Percentiles rank a stretch among this genome's conserved stretches.
Conservation (phyloP, 2,797 vertebrate genomes). For the Gadopsis bispinosus region DNA sequence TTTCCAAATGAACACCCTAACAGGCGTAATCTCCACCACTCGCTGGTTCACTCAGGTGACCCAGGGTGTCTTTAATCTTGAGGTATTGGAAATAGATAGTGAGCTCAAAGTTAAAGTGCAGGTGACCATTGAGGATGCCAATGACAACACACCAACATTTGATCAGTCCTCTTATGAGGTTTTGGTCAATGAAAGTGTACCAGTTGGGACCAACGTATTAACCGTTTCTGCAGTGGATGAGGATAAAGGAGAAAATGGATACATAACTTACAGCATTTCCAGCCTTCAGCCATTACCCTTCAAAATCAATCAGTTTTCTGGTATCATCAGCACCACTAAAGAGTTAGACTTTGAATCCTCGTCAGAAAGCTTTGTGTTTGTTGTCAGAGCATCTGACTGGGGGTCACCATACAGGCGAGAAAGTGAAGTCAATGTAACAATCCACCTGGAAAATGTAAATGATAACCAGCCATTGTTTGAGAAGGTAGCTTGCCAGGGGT, state of each 20-base stretch:
- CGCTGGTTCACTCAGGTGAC: constrained; percentile 87
- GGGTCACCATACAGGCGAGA: constrained; percentile 96
- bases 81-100: constrained; percentile 86
- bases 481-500: constrained; percentile 93
- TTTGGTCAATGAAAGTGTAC: constrained; percentile 93
- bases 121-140: constrained; percentile 91
- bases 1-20: constrained; percentile 91
- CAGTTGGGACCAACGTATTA: constrained; percentile 88
- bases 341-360: constrained; percentile 96
- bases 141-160: constrained; percentile 94
- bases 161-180: constrained; percentile 88
- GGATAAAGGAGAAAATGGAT: constrained; percentile 96
- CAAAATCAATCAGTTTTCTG: constrained; percentile 96
- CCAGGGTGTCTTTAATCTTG: constrained; percentile 89
- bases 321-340: constrained; percentile 90
- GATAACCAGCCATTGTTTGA: constrained; percentile 98
- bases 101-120: constrained; percentile 87
- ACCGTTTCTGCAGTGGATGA: constrained; percentile 90
- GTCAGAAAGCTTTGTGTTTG: constrained; percentile 91
- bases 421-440: constrained; percentile 94
- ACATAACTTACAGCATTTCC: constrained; percentile 97
- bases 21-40: constrained; percentile 92
- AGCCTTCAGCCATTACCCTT: constrained; percentile 91
- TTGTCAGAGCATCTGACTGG: constrained; percentile 97
- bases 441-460: constrained; percentile 93